Evolutionary conservation across 2,888 invertebrate species (phyloP).

Genomic region (Pollenia angustigena): DNA sequence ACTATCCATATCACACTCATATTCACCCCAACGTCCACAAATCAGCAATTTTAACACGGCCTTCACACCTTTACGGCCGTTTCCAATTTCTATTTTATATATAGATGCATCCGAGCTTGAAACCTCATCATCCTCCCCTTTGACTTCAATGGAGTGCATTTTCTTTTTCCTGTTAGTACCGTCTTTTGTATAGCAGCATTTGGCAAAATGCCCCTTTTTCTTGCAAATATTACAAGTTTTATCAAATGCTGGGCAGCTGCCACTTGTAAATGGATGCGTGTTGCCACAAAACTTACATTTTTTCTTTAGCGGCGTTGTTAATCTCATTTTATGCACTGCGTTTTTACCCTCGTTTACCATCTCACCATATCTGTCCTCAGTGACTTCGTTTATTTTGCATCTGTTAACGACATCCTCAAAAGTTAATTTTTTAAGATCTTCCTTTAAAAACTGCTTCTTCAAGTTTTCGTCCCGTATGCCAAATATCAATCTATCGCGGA

Average conservation of each 20-base stretch:
- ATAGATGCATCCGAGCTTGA: conserved; percentile 9
- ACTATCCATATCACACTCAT: conserved; percentile 36
- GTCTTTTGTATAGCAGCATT: conserved; percentile 28
- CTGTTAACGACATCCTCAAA: conserved; percentile 28
- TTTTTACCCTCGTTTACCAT: no score
- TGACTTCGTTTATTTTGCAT: no score
- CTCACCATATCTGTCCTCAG: no score
- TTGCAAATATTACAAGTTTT: conserved; percentile 13
- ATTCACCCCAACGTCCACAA: neutral
- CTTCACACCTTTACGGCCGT: neutral
- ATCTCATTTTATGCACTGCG: no score
- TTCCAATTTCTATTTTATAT: neutral
- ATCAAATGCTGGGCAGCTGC: conserved; percentile 17
- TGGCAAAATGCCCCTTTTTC: conserved; percentile 27
- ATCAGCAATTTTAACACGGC: neutral
- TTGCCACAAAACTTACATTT: conserved; percentile 20
- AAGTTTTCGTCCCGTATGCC: conserved; percentile 18
- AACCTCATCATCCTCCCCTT: neutral
- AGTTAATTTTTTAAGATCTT: conserved; percentile 27
- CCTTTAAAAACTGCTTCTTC: conserved; percentile 25
- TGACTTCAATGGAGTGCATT: neutral
- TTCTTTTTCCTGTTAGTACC: neutral
- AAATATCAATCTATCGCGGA: conserved; percentile 16
- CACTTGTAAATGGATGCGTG: conserved; percentile 5
- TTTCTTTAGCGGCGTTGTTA: no score